phyloP scores from a whole-genome alignment of 2,797 vertebrate genomes.

The Avahi laniger region DNA sequence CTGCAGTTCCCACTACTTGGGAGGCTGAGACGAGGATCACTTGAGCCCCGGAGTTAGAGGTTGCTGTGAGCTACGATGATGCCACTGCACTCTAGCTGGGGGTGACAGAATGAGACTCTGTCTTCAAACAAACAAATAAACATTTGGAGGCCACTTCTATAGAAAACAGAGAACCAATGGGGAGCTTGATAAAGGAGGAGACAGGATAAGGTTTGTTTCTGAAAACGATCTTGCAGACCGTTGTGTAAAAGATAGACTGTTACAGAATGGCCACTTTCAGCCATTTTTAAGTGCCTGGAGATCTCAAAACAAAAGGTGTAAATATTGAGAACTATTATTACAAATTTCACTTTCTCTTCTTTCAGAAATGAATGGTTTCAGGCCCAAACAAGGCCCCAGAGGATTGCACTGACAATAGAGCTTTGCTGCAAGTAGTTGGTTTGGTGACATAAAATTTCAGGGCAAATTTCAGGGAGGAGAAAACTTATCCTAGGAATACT shows the following conservation, averaged over 20 bases:
- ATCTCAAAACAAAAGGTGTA: neutral
- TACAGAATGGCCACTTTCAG: neutral
- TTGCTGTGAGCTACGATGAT: no score
- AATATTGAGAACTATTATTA: neutral
- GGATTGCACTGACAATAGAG: neutral
- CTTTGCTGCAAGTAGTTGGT: neutral
- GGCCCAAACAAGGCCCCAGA: neutral
- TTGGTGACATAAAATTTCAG: conserved; percentile 2
- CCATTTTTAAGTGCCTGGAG: neutral
- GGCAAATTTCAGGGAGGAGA: neutral
- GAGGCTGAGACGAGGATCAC: no score
- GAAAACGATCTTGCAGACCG: neutral
- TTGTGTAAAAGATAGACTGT: neutral
- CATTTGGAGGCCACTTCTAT: neutral
- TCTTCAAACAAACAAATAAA: neutral
- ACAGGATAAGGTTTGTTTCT: neutral
- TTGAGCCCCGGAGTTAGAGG: no score
- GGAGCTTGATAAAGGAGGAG: neutral
- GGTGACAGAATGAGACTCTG: no score
- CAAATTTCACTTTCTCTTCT: neutral
- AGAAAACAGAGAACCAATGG: neutral
- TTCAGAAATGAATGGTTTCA: neutral
- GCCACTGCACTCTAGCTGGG: no score
- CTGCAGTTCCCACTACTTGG: no score
- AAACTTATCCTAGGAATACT: neutral